Percentiles rank a stretch among this genome's conserved stretches.
These are phyloP conservation scores for Auanema freiburgensis DNA, from an alignment of 2,888 invertebrate species.

Conservation along the genomic window DNA sequence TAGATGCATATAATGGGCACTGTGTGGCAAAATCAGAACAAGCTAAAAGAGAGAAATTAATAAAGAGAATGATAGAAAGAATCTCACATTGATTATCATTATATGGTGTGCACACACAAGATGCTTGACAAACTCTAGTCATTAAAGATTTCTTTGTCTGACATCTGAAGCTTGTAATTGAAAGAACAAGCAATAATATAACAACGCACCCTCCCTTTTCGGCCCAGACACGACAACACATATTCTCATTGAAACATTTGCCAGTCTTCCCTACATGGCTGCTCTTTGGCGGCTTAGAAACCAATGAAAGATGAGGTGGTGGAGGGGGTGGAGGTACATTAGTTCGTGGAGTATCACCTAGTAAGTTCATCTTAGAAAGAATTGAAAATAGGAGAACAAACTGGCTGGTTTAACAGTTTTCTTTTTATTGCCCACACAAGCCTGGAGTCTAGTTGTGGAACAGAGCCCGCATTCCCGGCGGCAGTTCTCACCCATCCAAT, in stretches of 20 bases:
- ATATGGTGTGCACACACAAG: conserved; percentile 3
- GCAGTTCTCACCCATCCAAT: conserved; percentile 9
- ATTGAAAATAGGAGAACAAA: too few species aligned
- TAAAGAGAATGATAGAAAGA: not conserved
- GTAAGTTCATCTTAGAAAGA: too few species aligned
- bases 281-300: too few species aligned
- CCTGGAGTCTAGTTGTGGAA: not conserved
- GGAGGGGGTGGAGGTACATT: too few species aligned
- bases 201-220: conserved; percentile 2
- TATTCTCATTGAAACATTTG: conserved; percentile 4
- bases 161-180: too few species aligned
- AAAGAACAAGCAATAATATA: too few species aligned
- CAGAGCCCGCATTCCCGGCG: not conserved
- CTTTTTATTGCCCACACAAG: not conserved
- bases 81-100: not conserved
- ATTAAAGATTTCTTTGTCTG: not conserved
- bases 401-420: not conserved
- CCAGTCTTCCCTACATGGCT: too few species aligned
- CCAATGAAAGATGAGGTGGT: too few species aligned
- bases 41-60: not conserved
- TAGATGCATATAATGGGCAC: not conserved
- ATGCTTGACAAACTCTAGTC: conserved; percentile 2
- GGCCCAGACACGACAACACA: conserved; percentile 1
- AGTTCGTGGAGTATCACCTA: too few species aligned
- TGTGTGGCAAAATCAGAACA: not conserved